Percentiles rank a stretch among this genome's conserved stretches.
Evolutionary conservation across 2,888 invertebrate genomes (phyloP).

Genomic region (Harpalus rubripes): DNA sequence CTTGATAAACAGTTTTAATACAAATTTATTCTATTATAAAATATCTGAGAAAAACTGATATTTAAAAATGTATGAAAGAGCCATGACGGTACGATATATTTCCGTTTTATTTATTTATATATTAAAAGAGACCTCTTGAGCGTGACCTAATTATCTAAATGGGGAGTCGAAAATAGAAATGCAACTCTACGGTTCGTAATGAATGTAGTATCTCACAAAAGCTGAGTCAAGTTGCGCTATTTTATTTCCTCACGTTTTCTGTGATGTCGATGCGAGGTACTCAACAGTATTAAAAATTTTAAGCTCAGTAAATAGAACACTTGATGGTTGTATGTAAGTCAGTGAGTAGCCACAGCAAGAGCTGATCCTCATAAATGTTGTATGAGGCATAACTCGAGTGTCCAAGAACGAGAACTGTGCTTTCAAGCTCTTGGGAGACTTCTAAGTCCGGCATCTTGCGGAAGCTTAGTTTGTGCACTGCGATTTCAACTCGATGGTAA

Average conservation of each 20-base stretch:
- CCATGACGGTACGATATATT: not conserved
- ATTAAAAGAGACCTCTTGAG: not conserved
- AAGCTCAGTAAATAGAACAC: conserved; percentile 41
- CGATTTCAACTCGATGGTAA: not conserved
- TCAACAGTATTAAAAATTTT: conserved; percentile 34
- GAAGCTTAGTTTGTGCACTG: not conserved
- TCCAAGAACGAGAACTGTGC: conserved; percentile 45
- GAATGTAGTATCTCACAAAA: not conserved
- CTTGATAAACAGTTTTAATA: no score
- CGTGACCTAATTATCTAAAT: not conserved
- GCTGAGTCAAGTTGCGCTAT: not conserved
- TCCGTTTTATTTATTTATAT: not conserved
- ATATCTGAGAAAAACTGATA: no score
- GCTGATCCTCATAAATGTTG: conserved; percentile 59
- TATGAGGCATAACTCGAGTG: conserved; percentile 52
- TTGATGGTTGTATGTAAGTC: conserved; percentile 22
- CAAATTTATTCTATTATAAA: no score
- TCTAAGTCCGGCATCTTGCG: not conserved
- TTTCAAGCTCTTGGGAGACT: conserved; percentile 7
- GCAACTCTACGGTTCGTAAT: not conserved
- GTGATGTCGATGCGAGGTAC: conserved; percentile 3
- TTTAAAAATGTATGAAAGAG: no score
- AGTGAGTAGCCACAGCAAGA: conserved; percentile 44
- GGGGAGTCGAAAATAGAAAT: not conserved
- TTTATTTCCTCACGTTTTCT: not conserved